Percentiles rank a stretch among this genome's conserved stretches.
Conservation (phyloP, 64 coral and sea anemone genomes). For the Acropora tenuis region DNA sequence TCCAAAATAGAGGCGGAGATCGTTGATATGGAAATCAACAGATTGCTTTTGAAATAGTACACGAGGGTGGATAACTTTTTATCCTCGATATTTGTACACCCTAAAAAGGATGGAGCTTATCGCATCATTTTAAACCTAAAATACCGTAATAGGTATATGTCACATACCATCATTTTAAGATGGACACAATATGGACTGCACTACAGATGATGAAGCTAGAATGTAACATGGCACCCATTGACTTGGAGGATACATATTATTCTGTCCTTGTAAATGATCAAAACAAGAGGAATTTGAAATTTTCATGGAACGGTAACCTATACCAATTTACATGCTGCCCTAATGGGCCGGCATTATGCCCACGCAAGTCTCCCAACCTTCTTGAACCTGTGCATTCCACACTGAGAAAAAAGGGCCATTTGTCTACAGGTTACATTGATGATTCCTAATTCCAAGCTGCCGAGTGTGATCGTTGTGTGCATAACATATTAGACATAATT, state of each 20-base stretch:
- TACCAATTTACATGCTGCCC: slow-evolving; percentile 48
- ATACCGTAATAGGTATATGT: slow-evolving; percentile 40
- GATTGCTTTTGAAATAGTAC: neutral
- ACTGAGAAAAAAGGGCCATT: slow-evolving; percentile 7
- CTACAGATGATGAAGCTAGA: slow-evolving; percentile 37
- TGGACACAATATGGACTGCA: slow-evolving; percentile 45
- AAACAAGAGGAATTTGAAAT: slow-evolving; percentile 22
- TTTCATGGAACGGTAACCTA: slow-evolving; percentile 37
- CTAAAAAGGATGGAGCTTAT: slow-evolving; percentile 36
- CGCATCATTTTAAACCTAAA: slow-evolving; percentile 50
- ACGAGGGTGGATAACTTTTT: slow-evolving; percentile 23
- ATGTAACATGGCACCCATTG: slow-evolving; percentile 28
- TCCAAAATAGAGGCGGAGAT: slow-evolving; percentile 6
- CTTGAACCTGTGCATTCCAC: slow-evolving; percentile 59
- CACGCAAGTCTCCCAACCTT: slow-evolving; percentile 31
- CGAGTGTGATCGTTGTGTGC: slow-evolving; percentile 23
- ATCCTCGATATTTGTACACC: slow-evolving; percentile 40
- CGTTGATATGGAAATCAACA: slow-evolving; percentile 28
- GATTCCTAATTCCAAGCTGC: slow-evolving; percentile 32
- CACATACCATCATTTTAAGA: slow-evolving; percentile 30
- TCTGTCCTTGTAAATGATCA: neutral
- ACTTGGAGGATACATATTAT: slow-evolving; percentile 1
- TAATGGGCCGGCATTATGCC: slow-evolving; percentile 31
- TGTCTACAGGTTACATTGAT: slow-evolving; percentile 46
- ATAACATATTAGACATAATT: slow-evolving; percentile 35